Evolutionary conservation across 2,888 invertebrate species (phyloP).

Genomic region (Thymelicus acteon): DNA sequence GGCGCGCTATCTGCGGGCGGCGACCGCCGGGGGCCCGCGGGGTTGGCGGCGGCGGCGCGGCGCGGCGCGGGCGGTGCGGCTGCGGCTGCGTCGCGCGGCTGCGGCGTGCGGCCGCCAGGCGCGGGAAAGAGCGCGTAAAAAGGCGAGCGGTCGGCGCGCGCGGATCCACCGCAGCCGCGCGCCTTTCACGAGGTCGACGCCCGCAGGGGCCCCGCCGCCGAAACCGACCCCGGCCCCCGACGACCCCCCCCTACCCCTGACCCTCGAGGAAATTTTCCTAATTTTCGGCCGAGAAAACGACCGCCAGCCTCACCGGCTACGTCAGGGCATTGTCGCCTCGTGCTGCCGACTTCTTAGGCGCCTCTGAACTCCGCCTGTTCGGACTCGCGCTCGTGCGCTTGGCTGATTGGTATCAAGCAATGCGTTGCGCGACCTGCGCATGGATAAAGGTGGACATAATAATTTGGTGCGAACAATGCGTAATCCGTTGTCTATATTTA

Average conservation of each 20-base stretch:
- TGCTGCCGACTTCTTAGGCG: too few species aligned
- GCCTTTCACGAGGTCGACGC: conserved; percentile 82
- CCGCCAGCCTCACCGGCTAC: conserved; percentile 39
- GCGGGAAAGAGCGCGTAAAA: conserved; percentile 80
- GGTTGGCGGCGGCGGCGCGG: conserved; percentile 71
- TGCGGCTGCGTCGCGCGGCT: conserved; percentile 81
- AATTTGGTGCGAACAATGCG: conserved; percentile 38
- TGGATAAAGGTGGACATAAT: too few species aligned
- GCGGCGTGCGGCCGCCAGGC: conserved; percentile 69
- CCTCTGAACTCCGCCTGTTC: too few species aligned
- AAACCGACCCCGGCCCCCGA: conserved; percentile 58
- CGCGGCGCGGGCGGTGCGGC: conserved; percentile 67
- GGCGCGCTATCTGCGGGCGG: conserved; percentile 82
- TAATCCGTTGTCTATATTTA: conserved; percentile 57
- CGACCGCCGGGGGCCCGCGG: conserved; percentile 82
- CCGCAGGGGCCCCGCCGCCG: conserved; percentile 75
- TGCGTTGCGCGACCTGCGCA: too few species aligned
- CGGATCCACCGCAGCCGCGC: conserved; percentile 66
- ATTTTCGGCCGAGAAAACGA: conserved; percentile 50
- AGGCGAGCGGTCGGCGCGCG: conserved; percentile 78
- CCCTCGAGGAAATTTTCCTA: conserved; percentile 58
- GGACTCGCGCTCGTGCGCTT: too few species aligned
- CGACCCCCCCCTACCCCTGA: conserved; percentile 55
- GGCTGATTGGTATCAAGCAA: too few species aligned
- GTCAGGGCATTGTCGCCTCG: conserved; percentile 49